Base-by-base conservation (phyloP, 2,888 invertebrate species). In the Holacanthella duospinosa region DNA sequence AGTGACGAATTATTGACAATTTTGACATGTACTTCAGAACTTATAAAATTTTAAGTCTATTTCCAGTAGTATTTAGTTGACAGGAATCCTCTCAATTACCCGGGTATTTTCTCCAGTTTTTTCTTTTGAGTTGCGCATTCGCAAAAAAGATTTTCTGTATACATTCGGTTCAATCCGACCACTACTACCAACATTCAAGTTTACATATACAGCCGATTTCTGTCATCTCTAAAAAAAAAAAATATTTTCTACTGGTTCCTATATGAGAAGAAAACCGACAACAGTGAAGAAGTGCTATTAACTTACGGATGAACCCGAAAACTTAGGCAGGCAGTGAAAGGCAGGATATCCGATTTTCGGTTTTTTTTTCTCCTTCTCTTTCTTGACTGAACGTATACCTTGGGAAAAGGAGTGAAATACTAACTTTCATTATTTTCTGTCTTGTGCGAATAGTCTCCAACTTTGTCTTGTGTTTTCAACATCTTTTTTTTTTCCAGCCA, bases 301-400 rank as follows among this genome's bases (percentile, higher is more conserved):
- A 48, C 48, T 48, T 48, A 48, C 48, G 48, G 48, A 48, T 48
- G 48, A 48, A 21, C 48, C 48, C 48, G 48, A 48, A 9, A n/a
- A 9, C 48, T n/a, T 48, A 9, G 48, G 48, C 21, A 48, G 48
- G 48, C 48, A 48, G 48, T 48, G 48, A 48, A 48, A 48, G 48
- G 48, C 48, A 48, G 48, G 48, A 48, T 48, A 48, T 48, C 48
- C 48, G 48, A 48, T 48, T 48, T 48, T 48, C 48, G 48, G 48
- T n/a, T 48, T 48, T 48, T 21, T 48, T 48, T 9, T 4, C 12
- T n/a, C 48, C 48, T 9, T 48, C 21, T 48, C 4, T 4, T n/a
- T 9, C 12, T 21, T 16, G 48, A 48, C 4, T 9, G 48, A 48
- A 21, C 4, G 21, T 9, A 9, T 4, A 48, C 16, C n/a, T 16